phyloP scores from a whole-genome alignment of 2,888 invertebrate genomes.

The Drosophila pegasa region DNA sequence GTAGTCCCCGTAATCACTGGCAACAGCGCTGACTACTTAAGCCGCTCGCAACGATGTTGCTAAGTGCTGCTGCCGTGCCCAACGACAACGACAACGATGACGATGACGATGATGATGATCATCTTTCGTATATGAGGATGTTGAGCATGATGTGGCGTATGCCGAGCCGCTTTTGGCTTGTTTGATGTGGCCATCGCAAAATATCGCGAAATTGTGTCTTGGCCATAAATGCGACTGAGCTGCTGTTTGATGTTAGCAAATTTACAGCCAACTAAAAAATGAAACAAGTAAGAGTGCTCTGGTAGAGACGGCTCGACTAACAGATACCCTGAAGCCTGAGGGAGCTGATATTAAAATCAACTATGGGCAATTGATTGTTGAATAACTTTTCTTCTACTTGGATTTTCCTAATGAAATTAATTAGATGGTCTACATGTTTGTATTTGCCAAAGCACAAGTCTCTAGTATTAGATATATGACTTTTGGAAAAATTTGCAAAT shows the following conservation, averaged over 20 bases:
- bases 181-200: slow-evolving; percentile 42
- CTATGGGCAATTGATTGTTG: too few relatives aligned
- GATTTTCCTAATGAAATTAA: too few relatives aligned
- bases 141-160: slow-evolving; percentile 10
- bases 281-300: too few relatives aligned
- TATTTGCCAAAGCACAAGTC: too few relatives aligned
- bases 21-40: slow-evolving; percentile 70
- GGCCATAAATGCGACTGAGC: slow-evolving; percentile 35
- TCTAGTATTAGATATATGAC: too few relatives aligned
- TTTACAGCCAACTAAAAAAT: background rate
- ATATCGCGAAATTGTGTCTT: slow-evolving; percentile 23
- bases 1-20: slow-evolving; percentile 64
- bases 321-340: too few relatives aligned
- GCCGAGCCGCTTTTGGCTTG: slow-evolving; percentile 43
- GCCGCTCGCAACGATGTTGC: slow-evolving; percentile 73
- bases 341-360: too few relatives aligned
- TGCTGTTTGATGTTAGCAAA: slow-evolving; percentile 17
- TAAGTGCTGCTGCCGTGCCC: slow-evolving; percentile 59
- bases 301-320: too few relatives aligned
- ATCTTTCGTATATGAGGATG: slow-evolving; percentile 12
- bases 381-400: too few relatives aligned
- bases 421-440: too few relatives aligned
- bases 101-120: slow-evolving; percentile 19
- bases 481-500: too few relatives aligned
- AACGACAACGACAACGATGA: slow-evolving; percentile 1